These are phyloP conservation scores for Anomalospiza imberbis DNA, from an alignment of 2,797 vertebrate genomes.

Conservation along the genomic window DNA sequence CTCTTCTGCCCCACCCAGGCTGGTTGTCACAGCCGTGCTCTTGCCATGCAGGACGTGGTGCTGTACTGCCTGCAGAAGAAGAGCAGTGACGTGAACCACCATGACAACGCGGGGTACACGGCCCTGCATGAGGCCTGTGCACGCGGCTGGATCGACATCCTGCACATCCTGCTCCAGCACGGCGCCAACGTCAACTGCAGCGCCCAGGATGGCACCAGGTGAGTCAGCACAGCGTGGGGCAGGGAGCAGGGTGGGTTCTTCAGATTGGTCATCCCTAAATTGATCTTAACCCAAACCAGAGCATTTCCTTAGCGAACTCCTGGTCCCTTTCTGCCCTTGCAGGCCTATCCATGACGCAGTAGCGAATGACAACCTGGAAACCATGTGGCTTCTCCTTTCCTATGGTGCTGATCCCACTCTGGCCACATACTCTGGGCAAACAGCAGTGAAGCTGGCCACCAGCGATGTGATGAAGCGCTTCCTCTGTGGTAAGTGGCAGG, in stretches of 20 bases:
- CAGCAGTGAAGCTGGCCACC: constrained; percentile 91
- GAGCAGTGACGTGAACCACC: constrained; percentile 91
- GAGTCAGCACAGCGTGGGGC: not conserved
- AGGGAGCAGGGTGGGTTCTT: not conserved
- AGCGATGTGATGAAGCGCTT: constrained; percentile 92
- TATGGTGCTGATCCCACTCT: constrained; percentile 96
- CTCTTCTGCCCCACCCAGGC: not conserved
- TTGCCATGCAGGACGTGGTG: constrained; percentile 85
- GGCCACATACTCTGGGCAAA: constrained; percentile 97
- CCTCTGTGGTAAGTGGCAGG: constrained; percentile 83
- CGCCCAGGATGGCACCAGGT: constrained; percentile 95
- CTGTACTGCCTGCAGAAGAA: constrained; percentile 97
- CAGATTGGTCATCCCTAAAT: accelerated
- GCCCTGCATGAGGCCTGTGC: constrained; percentile 96
- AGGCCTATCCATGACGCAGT: constrained; percentile 97
- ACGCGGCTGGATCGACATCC: constrained; percentile 92
- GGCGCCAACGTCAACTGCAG: constrained; percentile 98
- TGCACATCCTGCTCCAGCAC: constrained; percentile 90
- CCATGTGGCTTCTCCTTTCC: constrained; percentile 93
- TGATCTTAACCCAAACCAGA: not conserved
- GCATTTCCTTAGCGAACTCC: not conserved
- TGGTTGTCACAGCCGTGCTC: accelerated
- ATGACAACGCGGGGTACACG: constrained; percentile 95
- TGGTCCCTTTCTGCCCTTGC: not conserved
- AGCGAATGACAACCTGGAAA: constrained; percentile 93